phyloP scores from a whole-genome alignment of 2,888 invertebrate species.

The Catocala nupta region DNA sequence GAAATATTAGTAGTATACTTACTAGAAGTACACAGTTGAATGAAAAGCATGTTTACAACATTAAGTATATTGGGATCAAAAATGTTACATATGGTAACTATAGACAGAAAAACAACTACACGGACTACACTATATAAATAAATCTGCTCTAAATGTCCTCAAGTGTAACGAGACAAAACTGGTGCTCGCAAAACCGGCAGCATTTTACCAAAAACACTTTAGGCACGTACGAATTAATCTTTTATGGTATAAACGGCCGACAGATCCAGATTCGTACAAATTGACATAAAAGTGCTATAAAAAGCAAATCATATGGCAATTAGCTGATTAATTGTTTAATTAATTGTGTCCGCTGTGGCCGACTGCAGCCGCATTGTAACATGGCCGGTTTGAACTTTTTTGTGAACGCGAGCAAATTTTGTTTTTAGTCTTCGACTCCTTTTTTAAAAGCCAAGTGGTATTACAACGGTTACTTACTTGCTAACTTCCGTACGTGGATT shows the following conservation, averaged over 20 bases:
- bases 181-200: slow-evolving; percentile 11
- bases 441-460: not conserved
- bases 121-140: too few relatives aligned
- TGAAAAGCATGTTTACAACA: too few relatives aligned
- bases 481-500: not conserved
- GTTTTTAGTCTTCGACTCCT: slow-evolving; percentile 32
- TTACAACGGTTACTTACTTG: not conserved
- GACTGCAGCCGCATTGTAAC: slow-evolving; percentile 39
- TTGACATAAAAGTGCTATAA: slow-evolving; percentile 74
- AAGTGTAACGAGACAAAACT: slow-evolving; percentile 3
- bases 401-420: slow-evolving; percentile 55
- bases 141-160: not conserved
- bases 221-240: slow-evolving; percentile 61
- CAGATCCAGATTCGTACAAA: slow-evolving; percentile 73
- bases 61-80: too few relatives aligned
- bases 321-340: slow-evolving; percentile 87
- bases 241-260: slow-evolving; percentile 55
- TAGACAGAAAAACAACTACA: too few relatives aligned
- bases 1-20: too few relatives aligned
- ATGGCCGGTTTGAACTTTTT: slow-evolving; percentile 58
- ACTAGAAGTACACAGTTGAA: too few relatives aligned
- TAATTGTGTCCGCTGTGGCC: slow-evolving; percentile 72
- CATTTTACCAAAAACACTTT: slow-evolving; percentile 39
- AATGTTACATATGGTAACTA: too few relatives aligned
- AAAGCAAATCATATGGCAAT: slow-evolving; percentile 84